A percentile compares a stretch with the other conserved stretches of the same genome.
These are phyloP conservation scores for Petaurus breviceps DNA, from an alignment of 2,113 vertebrate species.

Conservation along the genomic window DNA sequence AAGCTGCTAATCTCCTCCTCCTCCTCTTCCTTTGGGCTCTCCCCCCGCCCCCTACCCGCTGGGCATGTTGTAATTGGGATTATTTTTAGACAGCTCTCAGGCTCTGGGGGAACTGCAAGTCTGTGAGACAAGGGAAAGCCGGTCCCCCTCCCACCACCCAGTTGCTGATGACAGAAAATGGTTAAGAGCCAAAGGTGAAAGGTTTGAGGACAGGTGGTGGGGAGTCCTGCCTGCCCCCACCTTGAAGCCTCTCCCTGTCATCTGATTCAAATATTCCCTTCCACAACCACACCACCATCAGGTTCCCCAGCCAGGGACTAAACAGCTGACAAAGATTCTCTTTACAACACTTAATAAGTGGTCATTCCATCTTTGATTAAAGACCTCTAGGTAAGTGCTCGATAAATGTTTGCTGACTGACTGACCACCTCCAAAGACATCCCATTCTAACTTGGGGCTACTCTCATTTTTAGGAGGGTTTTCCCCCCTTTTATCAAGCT, in stretches of 20 bases:
- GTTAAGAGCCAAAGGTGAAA: not conserved
- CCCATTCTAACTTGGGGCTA: not conserved
- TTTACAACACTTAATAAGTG: not conserved
- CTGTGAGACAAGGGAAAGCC: not conserved
- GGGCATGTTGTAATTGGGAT: not conserved
- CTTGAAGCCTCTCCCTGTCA: not conserved
- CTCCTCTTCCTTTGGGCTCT: not conserved
- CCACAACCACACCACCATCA: not conserved
- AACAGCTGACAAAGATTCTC: not conserved
- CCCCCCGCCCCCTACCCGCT: not conserved
- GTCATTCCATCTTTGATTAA: not conserved
- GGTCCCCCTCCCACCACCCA: not conserved
- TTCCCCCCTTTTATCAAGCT: not conserved
- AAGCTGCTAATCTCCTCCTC: not conserved
- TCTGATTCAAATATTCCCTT: not conserved
- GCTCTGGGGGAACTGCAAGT: not conserved
- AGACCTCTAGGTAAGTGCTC: not conserved
- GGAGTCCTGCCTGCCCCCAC: not conserved
- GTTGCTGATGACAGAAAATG: not conserved
- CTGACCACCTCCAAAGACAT: not conserved
- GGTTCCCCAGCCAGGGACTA: not conserved
- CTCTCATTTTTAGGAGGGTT: not conserved
- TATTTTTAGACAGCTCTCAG: not conserved
- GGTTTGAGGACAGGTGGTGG: not conserved
- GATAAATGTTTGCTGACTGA: not conserved